Base-by-base conservation (phyloP, 1,140 invertebrate species). In the Drosophila pallidifrons region DNA sequence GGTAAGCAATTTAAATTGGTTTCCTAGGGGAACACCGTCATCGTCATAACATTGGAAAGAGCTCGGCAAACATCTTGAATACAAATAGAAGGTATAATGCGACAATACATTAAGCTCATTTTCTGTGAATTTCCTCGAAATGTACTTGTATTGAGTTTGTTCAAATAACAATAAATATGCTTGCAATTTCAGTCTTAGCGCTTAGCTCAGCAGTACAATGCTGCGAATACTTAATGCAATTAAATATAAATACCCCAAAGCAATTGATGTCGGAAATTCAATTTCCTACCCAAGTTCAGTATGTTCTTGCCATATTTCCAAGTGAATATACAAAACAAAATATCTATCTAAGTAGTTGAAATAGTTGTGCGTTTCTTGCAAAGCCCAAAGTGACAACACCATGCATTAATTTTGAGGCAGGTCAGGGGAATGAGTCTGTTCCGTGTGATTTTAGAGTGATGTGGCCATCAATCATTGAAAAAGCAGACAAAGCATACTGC, bases 381-480 rank as follows among this genome's bases (percentile, higher is more conserved):
- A 38, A 7, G 2, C 35, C 10, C 35, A 38, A 38, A 38, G 35
- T 38, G 7, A 38, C 35, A 38, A 38, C 2, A 38, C 6, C 35
- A 10, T 38, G 35, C 7, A 38, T 38, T 38, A 3, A 38, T 38
- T 3, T 38, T 38, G 7, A 38, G 35, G 35, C 35, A 38, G 35
- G 35, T 38, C 35, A 10, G 35, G 0, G 35, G 35, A 10, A 38
- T 8, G 6, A 38, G 35, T 3, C 35, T 38, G 35, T 38, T 8
- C 35, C 35, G 6, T 38, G 8, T 38, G 35, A 38, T 38, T 38
- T 38, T 38, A 47, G 16, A 52, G 41, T 57, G 11, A 30, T 35
- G 52, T 8, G 11, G 5, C 28, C 52, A 75, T 80, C 59, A 70
- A 54, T 52, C 71, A 70, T 52, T 38, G 30, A 28, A 43, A 35